Base-by-base conservation (phyloP, 1,140 invertebrate species). In the Eufriesea mexicana region DNA sequence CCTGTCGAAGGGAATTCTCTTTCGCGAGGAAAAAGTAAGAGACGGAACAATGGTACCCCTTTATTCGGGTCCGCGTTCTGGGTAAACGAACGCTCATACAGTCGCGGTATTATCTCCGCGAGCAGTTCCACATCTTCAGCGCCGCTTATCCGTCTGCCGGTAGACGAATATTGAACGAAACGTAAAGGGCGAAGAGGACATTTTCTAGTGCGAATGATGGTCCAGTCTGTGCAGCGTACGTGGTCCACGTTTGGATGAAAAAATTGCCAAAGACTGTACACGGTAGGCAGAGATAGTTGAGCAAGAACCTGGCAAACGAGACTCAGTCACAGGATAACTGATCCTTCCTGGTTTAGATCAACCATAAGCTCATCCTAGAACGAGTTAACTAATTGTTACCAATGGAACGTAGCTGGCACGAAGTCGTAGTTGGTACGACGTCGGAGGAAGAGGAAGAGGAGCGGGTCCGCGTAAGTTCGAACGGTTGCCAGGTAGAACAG, bases 61-160 rank as follows among this genome's bases (percentile, higher is more conserved):
- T 59, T 74, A 74, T 74, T 59, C 71, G 14, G 51, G 59, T 42
- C 18, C 55, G 23, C 55, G 55, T 74, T 74, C 71, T 59, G 42
- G 16, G 35, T 74, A 74, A 74, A 74, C 71, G 55, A 74, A 74
- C 71, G 71, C n/a, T 74, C 45, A 45, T 35, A 74, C 7, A 61
- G 35, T 20, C 71, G 20, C 71, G 18, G 14, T 42, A 74, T 74
- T 74, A 57, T 74, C 71, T 45, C 16, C 7, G 5, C 42, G 54
- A 12, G 7, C 42, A 20, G 10, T 12, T 55, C 55, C 51, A 42
- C 42, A 55, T 42, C 12, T 72, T 55, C 18, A 12, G 2, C 28
- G 45, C n/a, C 23, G 18, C 23, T 59, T 25, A 10, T 59, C 49
- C n/a, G 45, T 49, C 16, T 67, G 42, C 23, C 25, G 16, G 18